Evolutionary conservation across 2,888 invertebrate genomes (phyloP), one percentile per base, ranked within the genome.

Genomic region (Pseudanteris insignis): DNA sequence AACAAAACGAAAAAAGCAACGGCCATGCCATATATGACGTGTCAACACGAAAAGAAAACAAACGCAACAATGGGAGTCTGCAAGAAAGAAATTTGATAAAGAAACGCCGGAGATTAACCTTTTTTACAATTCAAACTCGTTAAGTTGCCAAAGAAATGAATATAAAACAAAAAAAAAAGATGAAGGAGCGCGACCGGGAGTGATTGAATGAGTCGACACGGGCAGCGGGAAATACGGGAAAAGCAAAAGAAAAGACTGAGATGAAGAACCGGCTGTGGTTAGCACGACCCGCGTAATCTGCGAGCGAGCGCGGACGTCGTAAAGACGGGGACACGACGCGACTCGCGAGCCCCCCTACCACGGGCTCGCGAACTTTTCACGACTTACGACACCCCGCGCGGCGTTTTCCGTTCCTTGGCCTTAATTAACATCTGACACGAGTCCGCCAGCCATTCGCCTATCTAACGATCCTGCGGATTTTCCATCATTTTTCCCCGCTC

Each of bases 361-460:
- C 51, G 51, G 44, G 46, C 33, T 24, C 58, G 58, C 63, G 21
- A 65, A 64, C 67, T 67, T 70, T 74, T 71, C 72, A 70, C 46
- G 67, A 64, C 73, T 76, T 76, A 70, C 76, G 69, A 76, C 75
- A 76, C 75, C 74, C 73, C 71, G 62, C 68, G 59, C 48, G 47
- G 57, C 70, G 69, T 73, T 76, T 75, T 72, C 71, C 71, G 69
- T 68, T 74, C 75, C 76, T 77, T 77, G 76, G 76, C 76, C 76
- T 77, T 77, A 77, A 77, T 77, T 77, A 76, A 73, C 76, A 72
- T 76, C 76, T 75, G 72, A 75, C 76, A 76, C 70, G 69, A 71
- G 74, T 72, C 71, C 68, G 64, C 64, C 46, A n/a, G 54, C 67
- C 66, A 63, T 54, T 65, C 61, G 67, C 63, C 67, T 65, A 67